A percentile compares a stretch with the other conserved stretches of the same genome.
phyloP scores from a whole-genome alignment of 2,888 invertebrate genomes.

The Trachelus stipa region DNA sequence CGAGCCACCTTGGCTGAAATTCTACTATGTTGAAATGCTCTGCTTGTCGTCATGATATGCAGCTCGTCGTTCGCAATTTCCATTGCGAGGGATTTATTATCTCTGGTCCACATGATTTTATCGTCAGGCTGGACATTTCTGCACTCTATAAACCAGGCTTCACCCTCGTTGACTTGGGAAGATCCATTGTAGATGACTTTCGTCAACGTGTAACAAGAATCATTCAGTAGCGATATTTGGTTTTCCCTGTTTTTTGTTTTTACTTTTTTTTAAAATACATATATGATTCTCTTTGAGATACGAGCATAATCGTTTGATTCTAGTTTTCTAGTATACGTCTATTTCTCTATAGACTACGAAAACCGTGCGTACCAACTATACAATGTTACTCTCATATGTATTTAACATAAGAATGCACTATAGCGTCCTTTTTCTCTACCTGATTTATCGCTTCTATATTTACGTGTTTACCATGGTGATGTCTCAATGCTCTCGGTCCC shows the following conservation, averaged over 20 bases:
- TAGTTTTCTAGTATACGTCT: no score
- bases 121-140: conserved; percentile 42
- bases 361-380: neutral
- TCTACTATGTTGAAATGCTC: conserved; percentile 35
- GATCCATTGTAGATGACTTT: conserved; percentile 53
- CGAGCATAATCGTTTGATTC: no score
- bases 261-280: neutral
- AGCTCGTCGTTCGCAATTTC: conserved; percentile 52
- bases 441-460: neutral
- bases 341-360: neutral
- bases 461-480: neutral
- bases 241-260: neutral
- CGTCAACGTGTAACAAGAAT: neutral
- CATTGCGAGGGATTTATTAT: conserved; percentile 48
- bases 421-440: neutral
- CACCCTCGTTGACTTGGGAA: conserved; percentile 45
- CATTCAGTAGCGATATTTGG: neutral
- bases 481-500: neutral
- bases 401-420: neutral
- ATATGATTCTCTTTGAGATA: neutral
- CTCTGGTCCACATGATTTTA: conserved; percentile 56
- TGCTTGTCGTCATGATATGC: conserved; percentile 32
- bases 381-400: neutral
- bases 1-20: conserved; percentile 43
- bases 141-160: conserved; percentile 58